A percentile compares a stretch with the other conserved stretches of the same genome.
phyloP scores from a whole-genome alignment of 1,140 invertebrate species.

The Apolygus lucorum region DNA sequence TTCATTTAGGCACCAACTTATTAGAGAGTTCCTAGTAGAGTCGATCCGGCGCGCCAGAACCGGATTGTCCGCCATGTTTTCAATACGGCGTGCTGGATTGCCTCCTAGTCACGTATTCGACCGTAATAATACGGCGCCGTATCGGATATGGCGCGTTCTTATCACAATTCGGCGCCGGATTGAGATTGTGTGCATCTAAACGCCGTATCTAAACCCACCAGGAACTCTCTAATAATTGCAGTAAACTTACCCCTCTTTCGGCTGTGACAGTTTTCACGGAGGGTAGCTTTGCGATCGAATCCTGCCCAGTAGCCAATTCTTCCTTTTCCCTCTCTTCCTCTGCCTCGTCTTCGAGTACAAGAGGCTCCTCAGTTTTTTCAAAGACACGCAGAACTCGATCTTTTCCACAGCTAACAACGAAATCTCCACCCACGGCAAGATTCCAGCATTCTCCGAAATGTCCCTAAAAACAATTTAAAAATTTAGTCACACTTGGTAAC shows the following conservation, averaged over 20 bases:
- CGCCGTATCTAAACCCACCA: neutral
- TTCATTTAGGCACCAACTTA: no score
- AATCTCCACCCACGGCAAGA: conserved; percentile 69
- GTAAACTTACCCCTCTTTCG: conserved; percentile 75
- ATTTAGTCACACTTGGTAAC: no score
- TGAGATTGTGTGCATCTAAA: no score
- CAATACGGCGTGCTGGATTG: no score
- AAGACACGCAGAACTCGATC: conserved; percentile 84
- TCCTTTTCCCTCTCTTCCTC: conserved; percentile 73
- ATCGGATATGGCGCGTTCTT: no score
- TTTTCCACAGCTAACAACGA: conserved; percentile 72
- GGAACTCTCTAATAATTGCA: no score
- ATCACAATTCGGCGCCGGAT: no score
- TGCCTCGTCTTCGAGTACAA: conserved; percentile 85
- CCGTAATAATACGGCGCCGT: no score
- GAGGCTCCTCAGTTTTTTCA: conserved; percentile 75
- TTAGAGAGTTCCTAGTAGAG: no score
- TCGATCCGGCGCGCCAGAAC: no score
- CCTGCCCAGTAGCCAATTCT: conserved; percentile 62
- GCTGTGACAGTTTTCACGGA: conserved; percentile 84
- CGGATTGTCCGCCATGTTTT: no score
- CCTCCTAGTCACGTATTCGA: no score
- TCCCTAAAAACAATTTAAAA: conserved; percentile 44
- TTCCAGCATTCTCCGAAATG: conserved; percentile 70
- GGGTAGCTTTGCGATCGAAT: conserved; percentile 60